Evolutionary conservation across 2,888 invertebrate species (phyloP).

Genomic region (Nomada hirtipes): DNA sequence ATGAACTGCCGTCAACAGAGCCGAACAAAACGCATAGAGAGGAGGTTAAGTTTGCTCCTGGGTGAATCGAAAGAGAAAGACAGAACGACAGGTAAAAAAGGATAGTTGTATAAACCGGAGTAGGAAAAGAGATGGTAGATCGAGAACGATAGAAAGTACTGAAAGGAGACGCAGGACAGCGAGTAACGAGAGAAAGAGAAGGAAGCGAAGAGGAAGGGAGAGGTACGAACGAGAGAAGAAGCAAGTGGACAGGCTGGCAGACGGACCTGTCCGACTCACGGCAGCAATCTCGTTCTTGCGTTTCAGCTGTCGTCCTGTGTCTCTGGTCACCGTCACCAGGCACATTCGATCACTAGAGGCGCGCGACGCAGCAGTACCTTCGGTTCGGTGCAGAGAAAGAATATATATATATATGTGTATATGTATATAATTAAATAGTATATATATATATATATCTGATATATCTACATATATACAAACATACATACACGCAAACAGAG

Average conservation of each 20-base stretch:
- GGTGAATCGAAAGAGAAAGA: conserved; percentile 36
- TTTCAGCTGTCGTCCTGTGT: conserved; percentile 68
- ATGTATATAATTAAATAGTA: conserved; percentile 13
- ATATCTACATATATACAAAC: not conserved
- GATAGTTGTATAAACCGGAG: conserved; percentile 16
- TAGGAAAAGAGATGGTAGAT: conserved; percentile 17
- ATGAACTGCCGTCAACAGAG: conserved; percentile 49
- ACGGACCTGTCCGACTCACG: conserved; percentile 64
- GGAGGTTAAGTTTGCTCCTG: conserved; percentile 37
- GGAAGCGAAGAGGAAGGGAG: conserved; percentile 21
- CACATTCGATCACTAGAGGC: conserved; percentile 50
- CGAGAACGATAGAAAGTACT: conserved; percentile 17
- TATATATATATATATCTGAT: not conserved
- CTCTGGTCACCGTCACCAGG: conserved; percentile 37
- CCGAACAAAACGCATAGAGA: conserved; percentile 34
- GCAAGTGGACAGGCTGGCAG: conserved; percentile 46
- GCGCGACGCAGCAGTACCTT: conserved; percentile 62
- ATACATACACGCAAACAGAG: not conserved
- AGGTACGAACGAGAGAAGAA: conserved; percentile 26
- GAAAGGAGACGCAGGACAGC: conserved; percentile 18
- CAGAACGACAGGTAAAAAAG: conserved; percentile 19
- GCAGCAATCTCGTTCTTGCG: conserved; percentile 60
- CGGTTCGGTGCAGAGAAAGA: conserved; percentile 56
- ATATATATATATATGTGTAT: conserved; percentile 29
- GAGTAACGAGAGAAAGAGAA: conserved; percentile 27